These are phyloP conservation scores for Brachionus paranguensis DNA, from an alignment of 1,140 invertebrate genomes.

Conservation along the genomic window DNA sequence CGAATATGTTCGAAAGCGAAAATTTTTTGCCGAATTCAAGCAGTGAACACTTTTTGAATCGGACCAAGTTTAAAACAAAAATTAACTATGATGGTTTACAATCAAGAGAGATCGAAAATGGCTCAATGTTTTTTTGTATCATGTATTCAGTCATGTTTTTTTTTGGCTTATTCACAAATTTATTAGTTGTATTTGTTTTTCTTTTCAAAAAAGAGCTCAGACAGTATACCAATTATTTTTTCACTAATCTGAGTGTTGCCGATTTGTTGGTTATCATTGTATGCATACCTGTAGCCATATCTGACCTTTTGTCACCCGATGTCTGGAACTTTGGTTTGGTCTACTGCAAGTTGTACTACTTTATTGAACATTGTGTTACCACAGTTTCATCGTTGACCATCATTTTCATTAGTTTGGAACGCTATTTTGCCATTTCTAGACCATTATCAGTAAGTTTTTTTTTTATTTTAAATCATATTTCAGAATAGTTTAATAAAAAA, in stretches of 20 bases:
- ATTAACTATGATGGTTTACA: background rate
- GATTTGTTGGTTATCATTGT: constrained; percentile 46
- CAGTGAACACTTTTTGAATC: background rate
- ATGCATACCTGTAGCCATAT: constrained; percentile 44
- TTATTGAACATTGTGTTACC: constrained; percentile 35
- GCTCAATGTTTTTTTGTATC: constrained; percentile 48
- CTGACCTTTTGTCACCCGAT: constrained; percentile 45
- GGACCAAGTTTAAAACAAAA: background rate
- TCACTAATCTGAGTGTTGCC: constrained; percentile 54
- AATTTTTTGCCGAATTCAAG: background rate
- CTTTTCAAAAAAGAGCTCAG: constrained; percentile 81
- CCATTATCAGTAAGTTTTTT: background rate
- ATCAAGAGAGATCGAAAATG: background rate
- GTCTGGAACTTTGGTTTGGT: constrained; percentile 45
- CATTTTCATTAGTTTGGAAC: constrained; percentile 26
- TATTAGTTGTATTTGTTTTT: constrained; percentile 83
- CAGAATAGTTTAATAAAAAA: too few species aligned
- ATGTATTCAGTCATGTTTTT: constrained; percentile 76
- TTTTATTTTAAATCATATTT: too few species aligned
- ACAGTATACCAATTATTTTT: constrained; percentile 87
- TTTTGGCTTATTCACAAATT: constrained; percentile 75
- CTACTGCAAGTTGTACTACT: constrained; percentile 42
- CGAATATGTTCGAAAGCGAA: background rate
- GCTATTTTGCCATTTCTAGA: constrained; percentile 12
- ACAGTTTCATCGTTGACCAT: constrained; percentile 34